Evolutionary conservation across 2,113 vertebrate species (phyloP).

Genomic region (Erpornis zantholeuca): DNA sequence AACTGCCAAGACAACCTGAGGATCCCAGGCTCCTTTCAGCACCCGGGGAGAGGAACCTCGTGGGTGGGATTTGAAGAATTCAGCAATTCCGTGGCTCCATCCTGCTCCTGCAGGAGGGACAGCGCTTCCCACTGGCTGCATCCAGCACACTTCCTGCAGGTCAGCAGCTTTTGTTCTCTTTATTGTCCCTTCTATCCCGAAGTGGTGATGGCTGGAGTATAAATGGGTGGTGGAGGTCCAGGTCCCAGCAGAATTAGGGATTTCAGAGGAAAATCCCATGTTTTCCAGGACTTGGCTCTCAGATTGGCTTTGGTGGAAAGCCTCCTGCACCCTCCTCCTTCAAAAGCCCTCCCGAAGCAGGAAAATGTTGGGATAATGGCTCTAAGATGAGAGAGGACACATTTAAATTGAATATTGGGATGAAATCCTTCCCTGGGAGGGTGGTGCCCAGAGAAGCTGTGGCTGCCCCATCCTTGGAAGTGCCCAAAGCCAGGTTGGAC

Average conservation of each 20-base stretch:
- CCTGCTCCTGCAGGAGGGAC: background rate
- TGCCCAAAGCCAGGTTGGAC: background rate
- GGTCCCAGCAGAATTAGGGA: background rate
- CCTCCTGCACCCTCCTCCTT: background rate
- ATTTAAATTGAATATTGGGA: background rate
- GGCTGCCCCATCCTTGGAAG: background rate
- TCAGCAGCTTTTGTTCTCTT: background rate
- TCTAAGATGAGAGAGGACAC: background rate
- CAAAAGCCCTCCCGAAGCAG: background rate
- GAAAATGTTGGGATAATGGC: background rate
- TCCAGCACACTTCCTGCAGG: background rate
- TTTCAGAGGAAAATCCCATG: background rate
- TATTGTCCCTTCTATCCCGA: background rate
- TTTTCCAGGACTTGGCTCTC: background rate
- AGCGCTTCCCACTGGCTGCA: background rate
- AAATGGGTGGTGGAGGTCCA: background rate
- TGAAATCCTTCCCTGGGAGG: background rate
- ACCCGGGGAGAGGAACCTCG: background rate
- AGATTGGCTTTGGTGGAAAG: background rate
- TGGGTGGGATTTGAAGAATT: background rate
- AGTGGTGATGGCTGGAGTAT: background rate
- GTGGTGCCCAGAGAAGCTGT: background rate
- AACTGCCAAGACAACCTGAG: background rate
- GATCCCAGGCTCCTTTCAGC: constrained; percentile 17
- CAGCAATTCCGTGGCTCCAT: background rate